Evolutionary conservation across 2,797 vertebrate genomes (phyloP), one percentile per base, ranked within the genome.

Genomic region (Pelodytes ibericus): DNA sequence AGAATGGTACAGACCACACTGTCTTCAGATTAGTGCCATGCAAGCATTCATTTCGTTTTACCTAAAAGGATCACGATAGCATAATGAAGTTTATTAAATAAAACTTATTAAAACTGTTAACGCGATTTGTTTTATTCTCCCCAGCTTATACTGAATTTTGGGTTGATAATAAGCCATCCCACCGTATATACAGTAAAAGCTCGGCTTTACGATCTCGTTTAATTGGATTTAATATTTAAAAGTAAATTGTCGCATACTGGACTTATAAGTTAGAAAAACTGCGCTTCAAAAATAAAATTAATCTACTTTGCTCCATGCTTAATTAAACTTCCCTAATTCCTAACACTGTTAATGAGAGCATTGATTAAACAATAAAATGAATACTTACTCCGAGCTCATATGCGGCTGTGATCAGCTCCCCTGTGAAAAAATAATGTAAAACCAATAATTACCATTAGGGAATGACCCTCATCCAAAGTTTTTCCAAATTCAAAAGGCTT

Each of bases 21-120:
- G 89, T 92, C 89, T 90, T 91, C 87, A 95, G 96, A 98, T 99
- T 98, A 97, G 95, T 95, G 93, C 94, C 92, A 87, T 80, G 88
- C 92, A 95, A 94, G 95, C 95, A 97, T 92, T 92, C 93, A 92
- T 94, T 92, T 94, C 95, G 95, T 93, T 94, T 96, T 90, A 95
- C 95, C 95, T 98, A 98, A 98, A 96, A 95, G 96, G 97, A 98
- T 99, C 96, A 97, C 89, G 90, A 89, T 92, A 88, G 94, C 94
- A 95, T 96, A 98, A 99, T 99, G 96, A 99, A 98, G 93, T 98
- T 99, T 98, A 99, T 99, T 99, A 97, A 99, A 98, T 97, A 97
- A 97, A 96, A 99, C 95, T 99, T 98, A 98, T 98, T 99, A 98
- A 95, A 98, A 98, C 94, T 96, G 96, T 96, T 99, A 99, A 99